Percentiles rank a stretch among this genome's conserved stretches.
phyloP scores from a whole-genome alignment of 2,797 vertebrate genomes.

The Ataeniobius toweri region DNA sequence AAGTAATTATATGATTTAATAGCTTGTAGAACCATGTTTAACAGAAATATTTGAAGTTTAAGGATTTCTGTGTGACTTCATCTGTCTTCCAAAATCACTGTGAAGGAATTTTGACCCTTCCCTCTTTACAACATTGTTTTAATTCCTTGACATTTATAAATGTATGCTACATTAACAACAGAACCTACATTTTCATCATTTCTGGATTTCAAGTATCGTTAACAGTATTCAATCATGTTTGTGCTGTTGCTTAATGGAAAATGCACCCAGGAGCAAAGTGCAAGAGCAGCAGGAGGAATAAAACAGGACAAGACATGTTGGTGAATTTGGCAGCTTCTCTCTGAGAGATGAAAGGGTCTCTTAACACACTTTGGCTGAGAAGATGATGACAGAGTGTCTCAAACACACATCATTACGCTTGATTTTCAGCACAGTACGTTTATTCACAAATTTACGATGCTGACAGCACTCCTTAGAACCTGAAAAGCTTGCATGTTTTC shows the following conservation, averaged over 20 bases:
- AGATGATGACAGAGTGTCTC: constrained; percentile 41
- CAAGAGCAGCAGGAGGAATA: constrained; percentile 1
- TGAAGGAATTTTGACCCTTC: not conserved
- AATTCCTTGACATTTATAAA: not conserved
- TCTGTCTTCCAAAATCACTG: not conserved
- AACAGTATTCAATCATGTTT: not conserved
- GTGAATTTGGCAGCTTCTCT: constrained; percentile 16
- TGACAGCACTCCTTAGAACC: not conserved
- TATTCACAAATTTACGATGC: constrained; percentile 6
- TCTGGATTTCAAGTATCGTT: not conserved
- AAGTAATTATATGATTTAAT: not conserved
- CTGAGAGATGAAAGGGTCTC: constrained; percentile 50
- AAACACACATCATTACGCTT: constrained; percentile 8
- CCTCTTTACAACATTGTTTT: not conserved
- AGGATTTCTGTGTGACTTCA: not conserved
- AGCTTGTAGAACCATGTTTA: no score
- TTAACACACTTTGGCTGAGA: constrained; percentile 33
- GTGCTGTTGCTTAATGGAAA: not conserved
- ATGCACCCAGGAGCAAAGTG: not conserved
- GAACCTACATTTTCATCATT: not conserved
- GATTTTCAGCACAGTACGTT: constrained; percentile 4
- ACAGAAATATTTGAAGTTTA: no score
- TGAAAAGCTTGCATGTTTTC: not conserved
- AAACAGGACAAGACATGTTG: constrained; percentile 51
- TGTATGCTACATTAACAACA: not conserved